These are phyloP conservation scores for Tachycineta bicolor DNA, from an alignment of 2,113 vertebrate species.

Conservation along the genomic window DNA sequence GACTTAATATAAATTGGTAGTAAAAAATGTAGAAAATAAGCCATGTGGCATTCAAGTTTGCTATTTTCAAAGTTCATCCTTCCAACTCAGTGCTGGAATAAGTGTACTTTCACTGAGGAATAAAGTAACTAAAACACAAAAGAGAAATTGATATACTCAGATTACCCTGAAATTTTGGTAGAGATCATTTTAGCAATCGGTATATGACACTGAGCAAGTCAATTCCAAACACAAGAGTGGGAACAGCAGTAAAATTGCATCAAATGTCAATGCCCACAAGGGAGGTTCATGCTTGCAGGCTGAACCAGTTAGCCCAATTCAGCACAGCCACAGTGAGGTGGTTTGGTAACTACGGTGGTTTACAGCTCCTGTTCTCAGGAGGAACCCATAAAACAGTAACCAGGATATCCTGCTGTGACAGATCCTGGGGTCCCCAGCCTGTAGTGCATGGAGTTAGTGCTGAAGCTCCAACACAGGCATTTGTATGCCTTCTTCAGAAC, in stretches of 20 bases:
- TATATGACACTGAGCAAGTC: background rate
- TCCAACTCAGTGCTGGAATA: background rate
- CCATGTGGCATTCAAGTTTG: background rate
- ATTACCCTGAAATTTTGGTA: background rate
- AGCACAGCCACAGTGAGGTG: rapidly evolving
- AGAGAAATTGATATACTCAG: background rate
- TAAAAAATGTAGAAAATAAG: background rate
- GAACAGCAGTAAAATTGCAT: background rate
- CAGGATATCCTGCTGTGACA: background rate
- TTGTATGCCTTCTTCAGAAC: background rate
- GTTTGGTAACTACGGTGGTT: rapidly evolving
- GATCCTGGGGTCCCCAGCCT: background rate
- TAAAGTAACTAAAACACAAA: background rate
- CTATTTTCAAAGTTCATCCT: background rate
- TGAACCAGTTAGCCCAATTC: background rate
- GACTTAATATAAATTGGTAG: background rate
- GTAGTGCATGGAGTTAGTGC: background rate
- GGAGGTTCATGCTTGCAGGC: background rate
- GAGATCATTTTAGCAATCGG: background rate
- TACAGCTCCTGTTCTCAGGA: background rate
- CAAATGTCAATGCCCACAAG: background rate
- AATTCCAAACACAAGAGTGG: background rate
- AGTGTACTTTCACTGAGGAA: background rate
- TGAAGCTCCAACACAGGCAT: background rate
- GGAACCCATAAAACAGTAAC: background rate